Percentiles rank a stretch among this genome's conserved stretches.
These are phyloP conservation scores for Diarsia dahlii DNA, from an alignment of 2,888 invertebrate genomes.

Conservation along the genomic window DNA sequence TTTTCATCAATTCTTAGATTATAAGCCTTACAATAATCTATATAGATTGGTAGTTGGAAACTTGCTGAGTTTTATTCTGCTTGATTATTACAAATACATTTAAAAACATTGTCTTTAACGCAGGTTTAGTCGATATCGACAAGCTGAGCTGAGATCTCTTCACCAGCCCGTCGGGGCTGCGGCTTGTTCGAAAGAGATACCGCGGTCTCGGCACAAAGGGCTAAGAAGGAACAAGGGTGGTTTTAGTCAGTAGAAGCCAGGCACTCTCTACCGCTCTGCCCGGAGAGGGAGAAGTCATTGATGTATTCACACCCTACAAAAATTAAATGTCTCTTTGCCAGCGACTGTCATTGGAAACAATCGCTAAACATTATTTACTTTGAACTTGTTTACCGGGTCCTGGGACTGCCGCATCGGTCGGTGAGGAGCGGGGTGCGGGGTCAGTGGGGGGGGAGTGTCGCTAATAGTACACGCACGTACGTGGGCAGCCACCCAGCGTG, in stretches of 20 bases:
- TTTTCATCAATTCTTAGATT: not conserved
- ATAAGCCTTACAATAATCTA: constrained; percentile 1
- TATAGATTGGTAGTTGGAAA: not conserved
- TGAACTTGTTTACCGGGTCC: constrained; percentile 18
- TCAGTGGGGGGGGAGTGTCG: not conserved
- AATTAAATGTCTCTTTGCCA: not conserved
- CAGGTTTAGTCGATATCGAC: not conserved
- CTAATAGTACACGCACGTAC: constrained; percentile 12
- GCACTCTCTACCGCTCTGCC: too few species aligned
- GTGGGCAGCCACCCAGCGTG: not conserved
- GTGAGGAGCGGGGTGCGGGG: too few species aligned
- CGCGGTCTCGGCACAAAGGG: too few species aligned
- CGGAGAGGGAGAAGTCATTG: too few species aligned
- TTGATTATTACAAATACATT: constrained; percentile 18
- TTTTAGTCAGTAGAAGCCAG: too few species aligned
- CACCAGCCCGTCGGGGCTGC: not conserved
- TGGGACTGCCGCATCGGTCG: too few species aligned
- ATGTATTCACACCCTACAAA: too few species aligned
- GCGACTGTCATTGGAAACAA: constrained; percentile 13
- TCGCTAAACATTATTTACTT: constrained; percentile 25
- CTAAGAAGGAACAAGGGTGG: too few species aligned
- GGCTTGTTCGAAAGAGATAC: too few species aligned
- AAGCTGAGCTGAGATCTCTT: not conserved
- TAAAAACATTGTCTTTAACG: not conserved
- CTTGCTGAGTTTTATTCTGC: constrained; percentile 9